Conservation (phyloP, 23 tunicate species). For the Clavelina lepadiformis region DNA sequence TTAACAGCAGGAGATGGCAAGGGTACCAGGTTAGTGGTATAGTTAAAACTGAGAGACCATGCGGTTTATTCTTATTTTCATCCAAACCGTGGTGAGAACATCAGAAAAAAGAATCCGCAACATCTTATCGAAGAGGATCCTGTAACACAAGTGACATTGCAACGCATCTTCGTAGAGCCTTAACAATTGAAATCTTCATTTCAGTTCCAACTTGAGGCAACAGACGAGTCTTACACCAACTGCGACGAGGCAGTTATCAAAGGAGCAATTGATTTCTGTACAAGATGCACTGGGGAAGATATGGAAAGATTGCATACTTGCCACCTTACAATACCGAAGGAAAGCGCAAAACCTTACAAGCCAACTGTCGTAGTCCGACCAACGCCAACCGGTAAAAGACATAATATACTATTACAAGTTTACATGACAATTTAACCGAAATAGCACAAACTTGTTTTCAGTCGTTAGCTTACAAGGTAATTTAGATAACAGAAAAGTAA, state of each 20-base stretch:
- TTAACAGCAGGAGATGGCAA: slow-evolving; percentile 87
- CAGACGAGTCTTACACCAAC: slow-evolving; percentile 41
- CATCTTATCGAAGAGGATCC: no score
- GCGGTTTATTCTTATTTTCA: no score
- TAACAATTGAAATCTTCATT: neutral
- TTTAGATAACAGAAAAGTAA: no score
- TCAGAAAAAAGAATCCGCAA: no score
- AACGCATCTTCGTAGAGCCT: neutral
- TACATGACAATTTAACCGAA: no score
- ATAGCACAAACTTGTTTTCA: no score
- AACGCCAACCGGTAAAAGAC: slow-evolving; percentile 72
- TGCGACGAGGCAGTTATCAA: slow-evolving; percentile 6
- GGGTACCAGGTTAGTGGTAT: slow-evolving; percentile 68
- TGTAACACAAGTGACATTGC: no score
- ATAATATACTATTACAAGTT: no score
- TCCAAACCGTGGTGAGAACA: no score
- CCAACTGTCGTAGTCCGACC: slow-evolving; percentile 42
- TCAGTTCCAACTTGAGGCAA: slow-evolving; percentile 65
- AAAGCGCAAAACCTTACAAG: slow-evolving; percentile 56
- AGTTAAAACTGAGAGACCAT: no score
- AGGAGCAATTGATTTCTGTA: slow-evolving; percentile 42
- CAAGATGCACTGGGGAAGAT: slow-evolving; percentile 4
- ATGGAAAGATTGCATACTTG: slow-evolving; percentile 7
- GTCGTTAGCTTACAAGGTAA: no score
- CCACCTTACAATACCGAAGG: slow-evolving; percentile 17